These are phyloP conservation scores for Drosophila mayaguana DNA, from an alignment of 2,888 invertebrate species.

Conservation along the genomic window DNA sequence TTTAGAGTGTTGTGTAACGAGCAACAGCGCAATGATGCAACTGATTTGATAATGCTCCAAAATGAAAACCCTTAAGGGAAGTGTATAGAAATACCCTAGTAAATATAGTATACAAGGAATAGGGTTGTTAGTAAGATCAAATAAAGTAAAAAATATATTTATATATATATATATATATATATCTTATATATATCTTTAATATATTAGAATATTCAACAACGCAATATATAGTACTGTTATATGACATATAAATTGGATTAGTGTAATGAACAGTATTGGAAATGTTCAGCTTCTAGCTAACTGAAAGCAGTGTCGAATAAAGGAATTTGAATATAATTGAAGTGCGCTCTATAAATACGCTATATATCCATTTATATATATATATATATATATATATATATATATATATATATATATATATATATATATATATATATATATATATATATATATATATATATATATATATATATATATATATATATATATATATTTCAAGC, in stretches of 20 bases:
- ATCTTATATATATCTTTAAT: no score
- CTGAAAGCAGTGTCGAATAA: no score
- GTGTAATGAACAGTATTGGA: neutral
- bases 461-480: neutral
- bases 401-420: neutral
- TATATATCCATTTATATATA: neutral
- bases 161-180: no score
- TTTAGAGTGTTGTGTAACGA: constrained; percentile 1
- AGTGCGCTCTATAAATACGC: constrained; percentile 1
- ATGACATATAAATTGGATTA: neutral
- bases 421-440: neutral
- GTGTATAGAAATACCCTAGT: neutral
- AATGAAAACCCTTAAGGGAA: neutral
- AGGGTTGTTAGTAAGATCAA: no score
- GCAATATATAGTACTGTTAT: neutral
- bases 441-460: neutral
- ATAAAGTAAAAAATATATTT: no score
- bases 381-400: neutral
- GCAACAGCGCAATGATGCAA: neutral
- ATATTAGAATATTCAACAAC: no score
- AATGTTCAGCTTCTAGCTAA: neutral
- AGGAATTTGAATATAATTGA: neutral
- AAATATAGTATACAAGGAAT: no score
- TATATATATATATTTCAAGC: neutral
- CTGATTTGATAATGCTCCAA: neutral